Evolutionary conservation across 2,113 vertebrate genomes (phyloP), one percentile per base, ranked within the genome.

Genomic region (Pyxicephalus adspersus): DNA sequence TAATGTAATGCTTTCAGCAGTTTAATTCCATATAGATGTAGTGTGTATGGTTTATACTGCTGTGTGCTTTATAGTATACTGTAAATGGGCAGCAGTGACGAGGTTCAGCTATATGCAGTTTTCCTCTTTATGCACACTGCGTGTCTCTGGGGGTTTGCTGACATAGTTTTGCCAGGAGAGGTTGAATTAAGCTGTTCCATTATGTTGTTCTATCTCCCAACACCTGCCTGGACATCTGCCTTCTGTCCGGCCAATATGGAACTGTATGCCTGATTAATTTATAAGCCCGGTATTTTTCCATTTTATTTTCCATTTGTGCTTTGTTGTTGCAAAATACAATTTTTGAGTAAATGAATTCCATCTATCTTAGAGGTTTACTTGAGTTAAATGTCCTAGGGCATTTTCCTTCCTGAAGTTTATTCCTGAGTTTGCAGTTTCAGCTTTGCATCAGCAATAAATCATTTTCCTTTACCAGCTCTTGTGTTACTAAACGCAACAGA

Each of bases 141-240:
- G 22, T 45, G 52, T 65, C 76, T 63, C 76, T 34, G 25, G 50
- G 50, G 76, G n/a, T 55, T 57, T 38, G 15, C 16, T 77, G 76
- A 77, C 76, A 55, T 77, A 22, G 76, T 77, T 77, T 64, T 60
- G 38, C 73, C 29, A 55, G 17, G 50, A 77, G 51, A 23, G 23
- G 45, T 50, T 28, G 22, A 52, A 8, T 66, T 18, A 50, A 66
- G 28, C n/a, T 66, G 50, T 18, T 66, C 20, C 25, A 51, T 13
- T 65, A 7, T 19, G 63, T 66, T 18, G 50, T 23, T 6, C 26
- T 6, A 19, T 61, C 57, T 76, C 23, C 18, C 17, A 34, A 25
- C 75, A 77, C 75, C 75, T 65, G 75, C 8, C 45, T 20, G 19
- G 19, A 13, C 26, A 34, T 52, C 18, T 29, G n/a, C 3, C 34